Percentiles rank a stretch among this genome's conserved stretches.
Evolutionary conservation across 2,888 invertebrate genomes (phyloP).

Genomic region (Pyrochroa serraticornis): DNA sequence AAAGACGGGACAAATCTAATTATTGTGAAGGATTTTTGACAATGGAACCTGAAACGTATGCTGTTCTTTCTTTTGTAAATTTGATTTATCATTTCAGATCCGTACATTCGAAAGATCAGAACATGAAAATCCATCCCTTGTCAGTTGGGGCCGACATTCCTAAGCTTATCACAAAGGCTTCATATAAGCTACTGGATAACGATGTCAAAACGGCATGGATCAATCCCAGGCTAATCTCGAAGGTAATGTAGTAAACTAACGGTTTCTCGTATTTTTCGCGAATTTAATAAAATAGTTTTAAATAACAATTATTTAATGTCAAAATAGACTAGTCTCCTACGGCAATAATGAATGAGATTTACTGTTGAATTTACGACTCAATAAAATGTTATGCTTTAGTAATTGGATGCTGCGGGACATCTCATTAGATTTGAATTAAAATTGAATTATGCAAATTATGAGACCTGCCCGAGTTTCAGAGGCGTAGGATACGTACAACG

Average conservation of each 20-base stretch:
- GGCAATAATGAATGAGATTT: slow-evolving; percentile 40
- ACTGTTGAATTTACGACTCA: slow-evolving; percentile 40
- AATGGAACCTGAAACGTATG: slow-evolving; percentile 9
- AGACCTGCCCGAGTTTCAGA: background rate
- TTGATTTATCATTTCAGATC: slow-evolving; percentile 45
- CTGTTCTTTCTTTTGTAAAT: slow-evolving; percentile 26
- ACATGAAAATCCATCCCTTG: slow-evolving; percentile 43
- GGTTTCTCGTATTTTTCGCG: slow-evolving; percentile 11
- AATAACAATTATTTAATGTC: slow-evolving; percentile 15
- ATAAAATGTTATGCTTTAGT: slow-evolving; percentile 44
- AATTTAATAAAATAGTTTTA: slow-evolving; percentile 19
- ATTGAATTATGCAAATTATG: slow-evolving; percentile 22
- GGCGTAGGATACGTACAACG: too few species aligned
- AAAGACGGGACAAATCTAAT: slow-evolving; percentile 15
- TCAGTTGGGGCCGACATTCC: slow-evolving; percentile 48
- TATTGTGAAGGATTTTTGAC: slow-evolving; percentile 8
- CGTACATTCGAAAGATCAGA: slow-evolving; percentile 45
- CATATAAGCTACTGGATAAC: slow-evolving; percentile 63
- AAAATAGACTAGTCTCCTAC: slow-evolving; percentile 23
- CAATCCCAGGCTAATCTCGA: slow-evolving; percentile 64
- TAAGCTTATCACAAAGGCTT: slow-evolving; percentile 59
- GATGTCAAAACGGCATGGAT: slow-evolving; percentile 66
- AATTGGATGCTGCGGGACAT: slow-evolving; percentile 36
- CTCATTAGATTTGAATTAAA: slow-evolving; percentile 29
- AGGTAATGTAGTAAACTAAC: slow-evolving; percentile 55